Conservation (phyloP, 2,888 invertebrate species). For the Drepanosiphum platanoidis region DNA sequence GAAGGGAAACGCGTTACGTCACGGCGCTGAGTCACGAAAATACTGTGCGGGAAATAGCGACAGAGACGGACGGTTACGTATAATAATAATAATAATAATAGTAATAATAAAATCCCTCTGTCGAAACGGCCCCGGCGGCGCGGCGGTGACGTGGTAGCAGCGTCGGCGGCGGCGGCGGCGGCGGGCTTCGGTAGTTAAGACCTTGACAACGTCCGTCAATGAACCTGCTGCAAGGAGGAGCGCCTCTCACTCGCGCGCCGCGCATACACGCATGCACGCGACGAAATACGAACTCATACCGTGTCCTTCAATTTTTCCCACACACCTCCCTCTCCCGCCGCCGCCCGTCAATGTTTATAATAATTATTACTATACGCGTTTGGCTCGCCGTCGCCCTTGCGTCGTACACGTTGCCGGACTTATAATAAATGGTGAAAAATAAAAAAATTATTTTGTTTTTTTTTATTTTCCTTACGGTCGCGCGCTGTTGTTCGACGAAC, state of each 20-base stretch:
- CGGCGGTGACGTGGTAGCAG: conserved; percentile 24
- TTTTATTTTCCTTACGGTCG: not conserved
- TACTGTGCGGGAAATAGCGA: not conserved
- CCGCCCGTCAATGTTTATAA: conserved; percentile 2
- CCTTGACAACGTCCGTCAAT: conserved; percentile 62
- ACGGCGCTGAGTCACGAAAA: not conserved
- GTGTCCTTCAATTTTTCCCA: conserved; percentile 41
- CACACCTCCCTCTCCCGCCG: too few species aligned
- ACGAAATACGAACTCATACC: not conserved
- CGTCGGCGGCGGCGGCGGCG: conserved; percentile 16
- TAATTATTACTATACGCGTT: not conserved
- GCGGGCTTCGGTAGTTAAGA: conserved; percentile 24
- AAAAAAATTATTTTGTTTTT: not conserved
- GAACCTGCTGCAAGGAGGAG: conserved; percentile 42
- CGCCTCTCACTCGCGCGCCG: conserved; percentile 22
- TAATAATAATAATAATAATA: conserved; percentile 18
- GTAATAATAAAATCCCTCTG: not conserved
- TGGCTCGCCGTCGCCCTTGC: not conserved
- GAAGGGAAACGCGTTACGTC: conserved; percentile 21
- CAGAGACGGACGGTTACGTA: not conserved
- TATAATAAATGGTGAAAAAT: not conserved
- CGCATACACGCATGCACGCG: not conserved
- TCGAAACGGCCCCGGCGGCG: conserved; percentile 37
- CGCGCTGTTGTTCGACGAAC: not conserved
- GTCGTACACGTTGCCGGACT: not conserved